Base-by-base conservation (phyloP, 2,888 invertebrate species). In the Syrista parreyssii region DNA sequence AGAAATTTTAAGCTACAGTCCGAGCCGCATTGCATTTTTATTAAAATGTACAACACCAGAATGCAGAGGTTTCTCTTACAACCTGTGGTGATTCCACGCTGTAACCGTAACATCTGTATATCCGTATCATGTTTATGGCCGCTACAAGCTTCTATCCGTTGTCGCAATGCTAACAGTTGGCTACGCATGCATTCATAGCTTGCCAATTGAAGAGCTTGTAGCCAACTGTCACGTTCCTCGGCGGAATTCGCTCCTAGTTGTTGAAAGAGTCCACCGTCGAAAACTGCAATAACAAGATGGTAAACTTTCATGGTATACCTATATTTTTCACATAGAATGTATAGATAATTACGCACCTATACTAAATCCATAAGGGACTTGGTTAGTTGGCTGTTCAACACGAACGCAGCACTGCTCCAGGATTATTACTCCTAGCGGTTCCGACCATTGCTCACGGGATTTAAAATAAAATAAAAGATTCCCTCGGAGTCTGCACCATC, bases 401-500 rank as follows among this genome's bases (percentile, higher is more conserved):
- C 95, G 94, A 74, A 98, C 95, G 82, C 95, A 94, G 91, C 97
- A 98, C 86, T 97, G 96, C 89, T 98, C 98, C 83, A 98, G 92
- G 75, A 99, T 95, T 84, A 98, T 94, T 1, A 98, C 95, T 55
- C 98, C 98, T 80, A 96, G 92, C 0, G 98, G 97, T 86, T 97
- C 96, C 34, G 97, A 96, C 94, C 96, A 96, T 86, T 96, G 96
- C 91, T 98, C 97, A 84, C 96, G 95, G 74, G 96, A 96, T 92
- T 98, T 98, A 89, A 98, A 95, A 92, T 98, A 98, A 92, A 98
- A 98, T 79, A 99, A 92, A 30, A 98, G 93, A 92, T 98, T 99
- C 79, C 98, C 98, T 85, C 97, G 94, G 68, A 99, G 94, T 82
- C 98, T 95, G 92, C 98, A 98, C 97, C 98, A 98, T 89, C 97